phyloP scores from a whole-genome alignment of 2,888 invertebrate species.

The Lamproptera curius region DNA sequence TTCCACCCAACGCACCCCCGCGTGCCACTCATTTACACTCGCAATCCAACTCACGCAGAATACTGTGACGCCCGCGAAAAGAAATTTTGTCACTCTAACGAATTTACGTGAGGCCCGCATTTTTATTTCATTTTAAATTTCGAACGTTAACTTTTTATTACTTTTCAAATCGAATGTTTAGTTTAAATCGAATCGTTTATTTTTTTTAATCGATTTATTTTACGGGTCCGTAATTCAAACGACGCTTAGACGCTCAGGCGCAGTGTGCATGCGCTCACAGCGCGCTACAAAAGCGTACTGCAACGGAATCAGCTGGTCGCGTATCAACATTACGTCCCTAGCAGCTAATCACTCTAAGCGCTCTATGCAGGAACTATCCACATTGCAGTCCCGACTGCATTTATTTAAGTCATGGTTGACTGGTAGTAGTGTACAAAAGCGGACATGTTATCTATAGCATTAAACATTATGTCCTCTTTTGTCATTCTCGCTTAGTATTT shows the following conservation, averaged over 20 bases:
- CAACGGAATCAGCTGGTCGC: conserved; percentile 70
- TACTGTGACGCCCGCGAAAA: conserved; percentile 59
- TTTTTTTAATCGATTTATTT: too few relatives aligned
- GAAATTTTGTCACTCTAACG: conserved; percentile 55
- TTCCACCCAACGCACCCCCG: conserved; percentile 47
- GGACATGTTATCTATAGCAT: too few relatives aligned
- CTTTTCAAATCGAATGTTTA: conserved; percentile 28
- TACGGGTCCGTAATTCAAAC: too few relatives aligned
- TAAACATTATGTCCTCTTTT: too few relatives aligned
- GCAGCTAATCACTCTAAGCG: conserved; percentile 69
- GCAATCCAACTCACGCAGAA: conserved; percentile 69
- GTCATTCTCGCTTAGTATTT: too few relatives aligned
- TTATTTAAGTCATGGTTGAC: too few relatives aligned
- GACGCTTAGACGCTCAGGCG: conserved; percentile 37
- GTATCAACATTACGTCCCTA: conserved; percentile 70
- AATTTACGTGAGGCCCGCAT: conserved; percentile 42
- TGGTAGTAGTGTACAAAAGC: too few relatives aligned
- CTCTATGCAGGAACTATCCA: too few relatives aligned
- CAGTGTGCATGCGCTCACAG: conserved; percentile 51
- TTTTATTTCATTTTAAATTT: conserved; percentile 25
- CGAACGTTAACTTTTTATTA: conserved; percentile 8
- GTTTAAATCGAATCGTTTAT: too few relatives aligned
- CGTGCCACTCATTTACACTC: conserved; percentile 62
- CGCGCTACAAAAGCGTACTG: conserved; percentile 73
- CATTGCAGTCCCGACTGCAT: too few relatives aligned